A percentile compares a stretch with the other conserved stretches of the same genome.
phyloP scores from a whole-genome alignment of 2,888 invertebrate genomes.

The Cerastoderma edule region DNA sequence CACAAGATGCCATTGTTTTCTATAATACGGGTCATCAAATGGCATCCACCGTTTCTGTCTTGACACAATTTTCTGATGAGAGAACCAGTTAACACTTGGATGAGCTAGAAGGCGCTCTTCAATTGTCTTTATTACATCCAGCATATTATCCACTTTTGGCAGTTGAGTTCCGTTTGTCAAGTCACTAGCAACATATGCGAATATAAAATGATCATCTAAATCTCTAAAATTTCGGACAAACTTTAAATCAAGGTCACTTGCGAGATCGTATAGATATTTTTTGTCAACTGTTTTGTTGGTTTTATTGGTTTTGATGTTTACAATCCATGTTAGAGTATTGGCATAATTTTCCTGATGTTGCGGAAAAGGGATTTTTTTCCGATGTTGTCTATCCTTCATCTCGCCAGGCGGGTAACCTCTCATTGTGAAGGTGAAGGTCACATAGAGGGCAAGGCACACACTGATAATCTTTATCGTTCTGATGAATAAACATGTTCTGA shows the following conservation, averaged over 20 bases:
- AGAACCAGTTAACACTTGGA: conserved; percentile 72
- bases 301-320: conserved; percentile 27
- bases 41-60: conserved; percentile 65
- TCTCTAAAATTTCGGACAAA: conserved; percentile 6
- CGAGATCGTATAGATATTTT: conserved; percentile 41
- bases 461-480: not conserved
- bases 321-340: conserved; percentile 50
- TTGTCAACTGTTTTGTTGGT: conserved; percentile 1
- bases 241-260: conserved; percentile 57
- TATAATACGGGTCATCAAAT: conserved; percentile 78
- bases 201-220: conserved; percentile 28
- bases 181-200: conserved; percentile 10
- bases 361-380: conserved; percentile 38
- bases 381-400: conserved; percentile 32
- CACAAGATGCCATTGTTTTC: conserved; percentile 82
- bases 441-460: not conserved
- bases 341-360: conserved; percentile 34
- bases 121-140: conserved; percentile 25
- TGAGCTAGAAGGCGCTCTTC: conserved; percentile 64
- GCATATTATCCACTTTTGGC: conserved; percentile 23
- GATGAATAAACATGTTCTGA: conserved; percentile 9
- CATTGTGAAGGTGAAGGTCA: not conserved
- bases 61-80: conserved; percentile 69
- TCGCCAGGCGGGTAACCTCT: conserved; percentile 16
- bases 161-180: conserved; percentile 15